These are phyloP conservation scores for Standfussiana lucernea DNA, from an alignment of 2,888 invertebrate species.

Conservation along the genomic window DNA sequence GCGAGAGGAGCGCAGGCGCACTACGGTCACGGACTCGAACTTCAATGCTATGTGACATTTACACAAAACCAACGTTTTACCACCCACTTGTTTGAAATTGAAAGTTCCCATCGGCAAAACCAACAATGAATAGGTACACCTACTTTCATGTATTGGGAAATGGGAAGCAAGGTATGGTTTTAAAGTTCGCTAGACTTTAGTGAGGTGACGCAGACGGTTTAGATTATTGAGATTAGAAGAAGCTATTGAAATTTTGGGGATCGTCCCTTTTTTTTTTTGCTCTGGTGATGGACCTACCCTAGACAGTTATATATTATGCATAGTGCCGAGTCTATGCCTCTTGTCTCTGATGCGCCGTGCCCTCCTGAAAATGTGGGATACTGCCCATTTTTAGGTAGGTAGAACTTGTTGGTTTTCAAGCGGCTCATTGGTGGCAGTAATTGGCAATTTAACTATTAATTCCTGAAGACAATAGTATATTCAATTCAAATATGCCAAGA, in stretches of 20 bases:
- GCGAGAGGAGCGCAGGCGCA: constrained; percentile 74
- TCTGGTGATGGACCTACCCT: too few relatives aligned
- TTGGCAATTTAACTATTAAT: neutral
- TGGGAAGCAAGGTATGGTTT: constrained; percentile 33
- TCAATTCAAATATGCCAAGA: neutral
- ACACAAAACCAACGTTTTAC: constrained; percentile 69
- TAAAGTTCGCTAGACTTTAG: constrained; percentile 38
- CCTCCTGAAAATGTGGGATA: neutral
- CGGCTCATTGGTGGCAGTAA: neutral
- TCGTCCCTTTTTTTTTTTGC: too few relatives aligned
- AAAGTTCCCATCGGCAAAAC: constrained; percentile 61
- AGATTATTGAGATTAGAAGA: neutral
- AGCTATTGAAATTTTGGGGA: neutral
- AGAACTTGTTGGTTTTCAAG: neutral
- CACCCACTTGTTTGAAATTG: constrained; percentile 66
- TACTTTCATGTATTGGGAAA: constrained; percentile 59
- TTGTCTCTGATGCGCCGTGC: neutral
- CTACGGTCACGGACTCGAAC: constrained; percentile 82
- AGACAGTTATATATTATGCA: neutral
- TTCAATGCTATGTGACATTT: constrained; percentile 80
- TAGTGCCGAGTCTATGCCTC: neutral
- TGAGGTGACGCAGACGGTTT: neutral
- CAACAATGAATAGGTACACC: constrained; percentile 55
- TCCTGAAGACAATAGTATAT: neutral
- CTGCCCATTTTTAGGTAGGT: neutral